Conservation (phyloP, 2,888 invertebrate genomes). For the Holacanthella duospinosa region DNA sequence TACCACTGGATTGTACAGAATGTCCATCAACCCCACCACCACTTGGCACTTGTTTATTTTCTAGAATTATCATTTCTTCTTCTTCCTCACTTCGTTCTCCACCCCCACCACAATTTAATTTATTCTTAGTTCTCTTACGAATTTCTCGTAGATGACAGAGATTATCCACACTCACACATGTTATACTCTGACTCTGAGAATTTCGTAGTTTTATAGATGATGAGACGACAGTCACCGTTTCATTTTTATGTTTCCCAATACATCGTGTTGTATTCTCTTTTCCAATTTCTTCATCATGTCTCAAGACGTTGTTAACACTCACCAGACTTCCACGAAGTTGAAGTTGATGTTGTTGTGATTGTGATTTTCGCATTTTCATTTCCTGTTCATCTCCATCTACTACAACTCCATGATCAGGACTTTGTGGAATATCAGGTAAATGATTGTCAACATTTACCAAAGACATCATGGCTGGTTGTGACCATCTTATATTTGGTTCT, state of each 20-base stretch:
- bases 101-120: slow-evolving; percentile 13
- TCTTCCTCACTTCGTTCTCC: slow-evolving; percentile 7
- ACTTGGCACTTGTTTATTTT: background rate
- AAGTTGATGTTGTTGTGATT: background rate
- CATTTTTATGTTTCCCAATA: background rate
- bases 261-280: background rate
- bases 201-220: slow-evolving; percentile 1
- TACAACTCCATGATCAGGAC: slow-evolving; percentile 2
- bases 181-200: slow-evolving; percentile 1
- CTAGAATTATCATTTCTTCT: slow-evolving; percentile 7
- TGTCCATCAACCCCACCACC: background rate
- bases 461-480: slow-evolving; percentile 29
- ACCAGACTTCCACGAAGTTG: slow-evolving; percentile 14
- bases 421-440: background rate
- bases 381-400: background rate
- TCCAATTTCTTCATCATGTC: background rate
- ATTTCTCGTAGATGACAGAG: slow-evolving; percentile 23
- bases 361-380: slow-evolving; percentile 1
- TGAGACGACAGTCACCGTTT: background rate
- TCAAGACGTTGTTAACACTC: slow-evolving; percentile 14
- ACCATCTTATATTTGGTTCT: slow-evolving; percentile 36
- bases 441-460: slow-evolving; percentile 22
- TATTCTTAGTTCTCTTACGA: slow-evolving; percentile 13
- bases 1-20: background rate
- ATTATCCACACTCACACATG: slow-evolving; percentile 33